Evolutionary conservation across 2,888 invertebrate species (phyloP), one percentile per base, ranked within the genome.

Genomic region (Labia minor): DNA sequence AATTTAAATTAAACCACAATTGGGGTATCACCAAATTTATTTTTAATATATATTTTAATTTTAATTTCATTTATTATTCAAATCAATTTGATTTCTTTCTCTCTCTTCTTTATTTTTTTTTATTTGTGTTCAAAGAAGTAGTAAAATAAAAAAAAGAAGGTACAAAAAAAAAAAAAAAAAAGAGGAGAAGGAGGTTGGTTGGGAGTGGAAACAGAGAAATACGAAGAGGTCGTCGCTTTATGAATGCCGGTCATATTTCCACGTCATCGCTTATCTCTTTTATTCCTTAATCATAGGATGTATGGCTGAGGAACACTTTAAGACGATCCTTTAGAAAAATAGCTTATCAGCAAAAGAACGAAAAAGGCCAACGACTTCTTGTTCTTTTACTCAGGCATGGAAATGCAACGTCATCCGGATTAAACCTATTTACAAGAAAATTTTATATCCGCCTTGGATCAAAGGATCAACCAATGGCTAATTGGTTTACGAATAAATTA

Each of bases 151-250:
- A 33, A 33, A 33, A 33, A n/a, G n/a, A n/a, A n/a, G n/a, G n/a
- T n/a, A n/a, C n/a, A n/a, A n/a, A n/a, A n/a, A n/a, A n/a, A n/a
- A n/a, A n/a, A n/a, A n/a, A n/a, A n/a, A n/a, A n/a, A n/a, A n/a
- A n/a, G n/a, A n/a, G n/a, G n/a, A n/a, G n/a, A 26, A 26, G 26
- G 3, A 26, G 26, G 26, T 26, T 6, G 8, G 8, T 6, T 8
- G 49, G 49, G 49, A 14, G 49, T 49, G 49, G 49, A 49, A 49
- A 49, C 49, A 14, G 49, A 49, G 49, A 49, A 49, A 49, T 49
- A 49, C 49, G 49, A 49, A 49, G 49, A 49, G 49, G 49, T 49
- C 49, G 49, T 49, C 49, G 49, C 49, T 49, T 49, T 49, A 49
- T 49, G 49, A 49, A 49, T 49, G 49, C 49, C 49, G 49, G 49